These are phyloP conservation scores for Poecile montanus DNA, from an alignment of 2,797 vertebrate genomes.

Conservation along the genomic window DNA sequence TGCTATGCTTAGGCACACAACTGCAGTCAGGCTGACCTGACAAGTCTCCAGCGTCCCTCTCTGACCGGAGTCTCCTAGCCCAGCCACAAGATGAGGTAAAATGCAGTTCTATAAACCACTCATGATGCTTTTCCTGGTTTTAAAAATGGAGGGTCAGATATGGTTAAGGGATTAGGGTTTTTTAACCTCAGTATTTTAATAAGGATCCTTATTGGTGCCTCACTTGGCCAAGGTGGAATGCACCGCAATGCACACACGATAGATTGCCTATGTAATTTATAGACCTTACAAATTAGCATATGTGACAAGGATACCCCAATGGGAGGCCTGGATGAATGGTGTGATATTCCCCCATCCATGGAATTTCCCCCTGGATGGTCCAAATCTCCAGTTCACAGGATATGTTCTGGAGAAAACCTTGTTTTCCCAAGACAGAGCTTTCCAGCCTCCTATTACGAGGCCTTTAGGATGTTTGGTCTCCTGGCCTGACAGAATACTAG, in stretches of 20 bases:
- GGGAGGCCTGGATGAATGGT: not conserved
- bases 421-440: not conserved
- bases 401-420: not conserved
- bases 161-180: not conserved
- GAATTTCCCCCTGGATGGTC: not conserved
- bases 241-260: rapidly evolving
- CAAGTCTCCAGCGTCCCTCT: not conserved
- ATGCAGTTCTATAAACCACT: not conserved
- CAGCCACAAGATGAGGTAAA: not conserved
- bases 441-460: rapidly evolving
- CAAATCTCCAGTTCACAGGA: not conserved
- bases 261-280: not conserved
- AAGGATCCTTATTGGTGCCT: not conserved
- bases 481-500: not conserved
- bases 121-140: too few species aligned
- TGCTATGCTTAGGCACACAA: not conserved
- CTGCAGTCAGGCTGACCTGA: not conserved
- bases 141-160: not conserved
- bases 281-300: not conserved
- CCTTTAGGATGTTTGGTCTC: not conserved
- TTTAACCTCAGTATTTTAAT: not conserved
- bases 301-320: not conserved
- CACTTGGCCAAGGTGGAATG: rapidly evolving
- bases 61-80: not conserved
- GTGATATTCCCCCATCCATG: rapidly evolving